phyloP scores from a whole-genome alignment of 2,113 vertebrate genomes.

The Cyphomyrus discorhynchus region DNA sequence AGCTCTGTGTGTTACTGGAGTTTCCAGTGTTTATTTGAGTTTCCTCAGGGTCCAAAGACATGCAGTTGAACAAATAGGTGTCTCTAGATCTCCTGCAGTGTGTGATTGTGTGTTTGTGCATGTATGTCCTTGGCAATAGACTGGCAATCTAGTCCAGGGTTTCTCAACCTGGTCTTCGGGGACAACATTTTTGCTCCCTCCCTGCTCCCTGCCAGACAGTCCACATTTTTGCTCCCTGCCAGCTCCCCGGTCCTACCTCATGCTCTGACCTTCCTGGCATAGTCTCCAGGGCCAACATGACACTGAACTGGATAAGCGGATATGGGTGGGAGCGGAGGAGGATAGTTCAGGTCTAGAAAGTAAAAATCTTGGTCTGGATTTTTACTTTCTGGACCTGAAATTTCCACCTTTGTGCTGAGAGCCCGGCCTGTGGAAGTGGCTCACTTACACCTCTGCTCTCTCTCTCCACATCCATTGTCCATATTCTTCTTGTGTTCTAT shows the following conservation, averaged over 20 bases:
- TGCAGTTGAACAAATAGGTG: background rate
- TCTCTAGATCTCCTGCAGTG: background rate
- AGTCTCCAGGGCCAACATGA: background rate
- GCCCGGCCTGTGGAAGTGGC: background rate
- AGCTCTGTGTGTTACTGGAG: background rate
- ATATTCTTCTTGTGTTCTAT: background rate
- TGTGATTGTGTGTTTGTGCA: background rate
- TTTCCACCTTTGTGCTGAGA: background rate
- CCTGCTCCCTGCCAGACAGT: background rate
- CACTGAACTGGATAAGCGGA: background rate
- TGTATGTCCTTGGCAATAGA: background rate
- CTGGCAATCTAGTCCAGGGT: background rate
- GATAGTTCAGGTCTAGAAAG: background rate
- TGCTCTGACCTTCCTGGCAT: background rate
- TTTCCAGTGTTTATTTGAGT: background rate
- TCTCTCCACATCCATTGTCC: background rate
- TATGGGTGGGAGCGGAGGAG: background rate
- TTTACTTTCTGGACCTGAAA: too few species aligned
- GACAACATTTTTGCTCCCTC: too few species aligned
- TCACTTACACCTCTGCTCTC: background rate
- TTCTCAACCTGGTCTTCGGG: background rate
- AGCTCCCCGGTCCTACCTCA: background rate
- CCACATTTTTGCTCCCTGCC: too few species aligned
- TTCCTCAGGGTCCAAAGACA: background rate
- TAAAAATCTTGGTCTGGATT: background rate